Base-by-base conservation (phyloP, 2,113 vertebrate species). In the Platycercus adscitus region DNA sequence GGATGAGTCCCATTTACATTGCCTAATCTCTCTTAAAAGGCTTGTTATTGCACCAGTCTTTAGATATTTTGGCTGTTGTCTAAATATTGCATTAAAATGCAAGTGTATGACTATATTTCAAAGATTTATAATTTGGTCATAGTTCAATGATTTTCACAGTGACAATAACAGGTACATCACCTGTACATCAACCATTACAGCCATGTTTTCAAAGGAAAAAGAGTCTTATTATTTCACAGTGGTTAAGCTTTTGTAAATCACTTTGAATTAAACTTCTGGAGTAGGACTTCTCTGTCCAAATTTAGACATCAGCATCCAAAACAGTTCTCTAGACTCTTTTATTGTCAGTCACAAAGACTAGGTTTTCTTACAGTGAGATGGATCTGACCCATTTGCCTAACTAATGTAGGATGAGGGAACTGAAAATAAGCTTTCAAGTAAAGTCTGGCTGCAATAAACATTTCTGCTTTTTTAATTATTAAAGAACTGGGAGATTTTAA, bases 311-410 rank as follows among this genome's bases (percentile, higher is more conserved):
- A 88, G 10, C 72, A 83, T 86, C 31, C 50, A 92, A 93, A 92
- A 94, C 41, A 94, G 19, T 46, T 88, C 60, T 83, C 88, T 93
- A 81, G 60, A 83, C 58, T 88, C 44, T 47, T 88, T 90, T 94
- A 69, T 20, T 88, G 72, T 77, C 68, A 86, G 71, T 58, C 58
- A 85, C n/a, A 91, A 90, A 91, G 31, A 86, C 26, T 5, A 90
- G 52, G 53, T 8, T 81, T 86, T 69, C 63, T 86, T 66, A 73
- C 53, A 91, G 52, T 52, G 55, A 77, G 82, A 81, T 35, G 18
- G 33, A 91, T 95, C 72, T 94, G 86, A 97, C 91, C 92, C 68
- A 93, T 93, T 90, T 96, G 81, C 6, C 69, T 83, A 89, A 39
- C 43, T 41, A 44, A 31, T 72, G 41, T 39, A 56, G 17, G 11